Percentiles rank a stretch among this genome's conserved stretches.
Evolutionary conservation across 2,113 vertebrate species (phyloP).

Genomic region (Anhinga anhinga): DNA sequence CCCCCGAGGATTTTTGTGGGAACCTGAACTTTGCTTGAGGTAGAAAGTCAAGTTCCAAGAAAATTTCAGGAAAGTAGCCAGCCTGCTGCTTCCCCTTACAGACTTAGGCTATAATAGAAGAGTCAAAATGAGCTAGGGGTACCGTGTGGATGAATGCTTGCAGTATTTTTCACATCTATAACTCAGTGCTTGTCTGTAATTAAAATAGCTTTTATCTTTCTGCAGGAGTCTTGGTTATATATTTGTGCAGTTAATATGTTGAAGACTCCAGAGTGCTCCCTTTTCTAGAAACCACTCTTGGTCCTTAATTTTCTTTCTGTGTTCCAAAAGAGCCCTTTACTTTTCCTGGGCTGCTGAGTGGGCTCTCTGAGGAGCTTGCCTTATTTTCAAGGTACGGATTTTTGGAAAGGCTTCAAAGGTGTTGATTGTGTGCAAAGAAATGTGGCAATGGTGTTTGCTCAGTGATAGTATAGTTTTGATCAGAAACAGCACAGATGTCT

Average conservation of each 20-base stretch:
- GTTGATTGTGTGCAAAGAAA: background rate
- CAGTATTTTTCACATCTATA: background rate
- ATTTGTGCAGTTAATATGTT: background rate
- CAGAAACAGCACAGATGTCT: background rate
- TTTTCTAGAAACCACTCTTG: background rate
- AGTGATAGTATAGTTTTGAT: background rate
- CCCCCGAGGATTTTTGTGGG: background rate
- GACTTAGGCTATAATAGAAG: background rate
- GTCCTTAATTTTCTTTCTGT: background rate
- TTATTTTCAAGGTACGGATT: background rate
- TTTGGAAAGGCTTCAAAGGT: background rate
- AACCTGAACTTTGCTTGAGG: background rate
- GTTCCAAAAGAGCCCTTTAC: background rate
- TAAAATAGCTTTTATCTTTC: background rate
- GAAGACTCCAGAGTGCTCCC: background rate
- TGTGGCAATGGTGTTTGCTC: background rate
- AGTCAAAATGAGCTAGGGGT: background rate
- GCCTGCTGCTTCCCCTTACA: background rate
- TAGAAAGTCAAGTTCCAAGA: background rate
- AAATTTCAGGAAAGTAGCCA: background rate
- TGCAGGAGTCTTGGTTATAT: background rate
- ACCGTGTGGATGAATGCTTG: background rate
- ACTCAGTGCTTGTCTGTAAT: background rate
- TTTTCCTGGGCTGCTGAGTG: background rate
- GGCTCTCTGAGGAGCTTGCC: background rate